A percentile compares a stretch with the other conserved stretches of the same genome.
Conservation (phyloP, 2,797 vertebrate genomes). For the Coregonus sp. region DNA sequence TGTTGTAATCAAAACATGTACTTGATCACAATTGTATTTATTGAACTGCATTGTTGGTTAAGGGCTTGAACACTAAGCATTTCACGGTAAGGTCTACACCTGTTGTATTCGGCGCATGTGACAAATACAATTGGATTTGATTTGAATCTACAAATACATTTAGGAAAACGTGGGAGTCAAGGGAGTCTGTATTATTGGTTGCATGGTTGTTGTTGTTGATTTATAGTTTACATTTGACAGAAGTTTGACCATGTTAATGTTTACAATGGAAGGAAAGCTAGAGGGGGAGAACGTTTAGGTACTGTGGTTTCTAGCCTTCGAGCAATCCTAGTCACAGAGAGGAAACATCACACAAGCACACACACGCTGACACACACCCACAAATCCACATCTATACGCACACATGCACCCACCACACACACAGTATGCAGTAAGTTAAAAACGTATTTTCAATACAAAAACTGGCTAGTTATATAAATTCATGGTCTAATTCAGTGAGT, state of each 20-base stretch:
- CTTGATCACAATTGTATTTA: not conserved
- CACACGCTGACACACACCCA: slow-evolving; percentile 9
- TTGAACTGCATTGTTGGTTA: too few species aligned
- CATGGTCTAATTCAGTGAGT: too few species aligned
- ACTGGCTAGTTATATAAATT: too few species aligned
- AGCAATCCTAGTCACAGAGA: slow-evolving; percentile 53
- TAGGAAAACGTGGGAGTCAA: not conserved
- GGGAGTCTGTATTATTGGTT: not conserved
- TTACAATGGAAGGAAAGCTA: slow-evolving; percentile 49
- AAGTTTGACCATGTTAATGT: slow-evolving; percentile 37
- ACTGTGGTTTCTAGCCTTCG: slow-evolving; percentile 58
- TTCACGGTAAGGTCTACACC: too few species aligned
- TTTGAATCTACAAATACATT: not conserved
- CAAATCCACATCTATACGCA: slow-evolving; percentile 18
- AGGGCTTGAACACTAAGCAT: too few species aligned
- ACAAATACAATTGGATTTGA: too few species aligned
- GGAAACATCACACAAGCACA: slow-evolving; percentile 53
- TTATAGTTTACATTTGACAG: slow-evolving; percentile 58
- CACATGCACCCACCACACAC: slow-evolving; percentile 13
- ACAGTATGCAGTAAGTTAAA: not conserved
- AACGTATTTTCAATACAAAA: too few species aligned
- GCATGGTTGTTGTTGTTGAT: slow-evolving; percentile 63
- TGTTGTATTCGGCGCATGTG: too few species aligned
- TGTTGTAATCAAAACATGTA: not conserved
- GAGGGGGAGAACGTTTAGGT: slow-evolving; percentile 45